These are phyloP conservation scores for Gallinago nigripennis DNA, from an alignment of 2,797 vertebrate genomes.

Conservation along the genomic window DNA sequence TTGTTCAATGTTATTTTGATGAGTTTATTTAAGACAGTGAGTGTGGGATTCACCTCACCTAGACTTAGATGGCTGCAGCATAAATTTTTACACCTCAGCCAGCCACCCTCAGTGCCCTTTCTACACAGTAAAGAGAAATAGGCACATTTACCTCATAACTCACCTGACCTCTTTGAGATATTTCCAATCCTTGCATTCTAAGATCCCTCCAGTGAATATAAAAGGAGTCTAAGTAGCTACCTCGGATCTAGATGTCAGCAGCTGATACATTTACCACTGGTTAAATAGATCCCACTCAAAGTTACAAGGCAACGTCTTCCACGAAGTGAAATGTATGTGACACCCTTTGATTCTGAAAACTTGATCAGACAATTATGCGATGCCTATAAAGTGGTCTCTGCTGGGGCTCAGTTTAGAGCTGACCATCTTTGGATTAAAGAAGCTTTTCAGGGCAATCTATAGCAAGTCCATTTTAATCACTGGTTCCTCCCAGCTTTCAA, in stretches of 20 bases:
- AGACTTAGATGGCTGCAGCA: background rate
- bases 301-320: background rate
- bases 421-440: background rate
- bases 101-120: background rate
- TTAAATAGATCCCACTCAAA: background rate
- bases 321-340: background rate
- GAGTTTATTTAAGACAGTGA: conserved; percentile 22
- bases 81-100: background rate
- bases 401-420: background rate
- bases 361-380: background rate
- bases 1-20: background rate
- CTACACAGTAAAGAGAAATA: background rate
- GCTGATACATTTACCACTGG: background rate
- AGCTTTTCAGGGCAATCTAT: background rate
- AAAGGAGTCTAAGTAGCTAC: background rate
- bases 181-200: background rate
- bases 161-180: background rate
- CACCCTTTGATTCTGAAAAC: background rate
- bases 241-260: background rate
- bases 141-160: background rate
- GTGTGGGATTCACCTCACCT: background rate
- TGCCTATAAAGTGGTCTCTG: background rate
- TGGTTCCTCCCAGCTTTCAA: background rate
- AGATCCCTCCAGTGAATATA: background rate
- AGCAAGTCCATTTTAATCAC: background rate